Evolutionary conservation across 2,797 vertebrate genomes (phyloP).

Genomic region (Poliocrania exsul): DNA sequence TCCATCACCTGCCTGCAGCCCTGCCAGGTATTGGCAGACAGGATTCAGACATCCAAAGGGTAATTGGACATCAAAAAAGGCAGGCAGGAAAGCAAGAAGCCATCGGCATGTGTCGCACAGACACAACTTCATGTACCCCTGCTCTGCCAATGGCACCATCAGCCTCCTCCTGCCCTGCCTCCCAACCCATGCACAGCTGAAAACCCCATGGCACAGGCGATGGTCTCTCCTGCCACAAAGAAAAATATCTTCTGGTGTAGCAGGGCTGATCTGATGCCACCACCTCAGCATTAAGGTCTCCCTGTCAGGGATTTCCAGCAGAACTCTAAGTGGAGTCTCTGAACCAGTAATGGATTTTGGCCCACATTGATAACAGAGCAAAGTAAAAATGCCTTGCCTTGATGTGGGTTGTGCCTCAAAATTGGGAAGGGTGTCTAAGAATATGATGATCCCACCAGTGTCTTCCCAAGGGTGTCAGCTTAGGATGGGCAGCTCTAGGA

Average conservation of each 20-base stretch:
- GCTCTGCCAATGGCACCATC: neutral
- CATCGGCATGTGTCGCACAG: neutral
- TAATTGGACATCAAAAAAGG: neutral
- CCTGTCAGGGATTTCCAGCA: neutral
- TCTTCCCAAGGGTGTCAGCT: neutral
- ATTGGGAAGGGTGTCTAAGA: neutral
- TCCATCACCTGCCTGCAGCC: neutral
- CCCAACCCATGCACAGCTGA: neutral
- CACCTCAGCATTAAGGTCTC: neutral
- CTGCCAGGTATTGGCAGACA: neutral
- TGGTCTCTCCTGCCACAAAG: neutral
- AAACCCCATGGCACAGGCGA: neutral
- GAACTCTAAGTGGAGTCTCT: neutral
- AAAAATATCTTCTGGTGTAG: neutral
- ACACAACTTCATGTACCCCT: neutral
- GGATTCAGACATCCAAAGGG: fast-evolving
- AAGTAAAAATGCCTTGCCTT: neutral
- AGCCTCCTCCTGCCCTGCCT: neutral
- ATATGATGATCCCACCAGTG: neutral
- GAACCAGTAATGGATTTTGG: neutral
- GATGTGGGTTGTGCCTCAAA: neutral
- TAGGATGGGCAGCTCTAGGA: neutral
- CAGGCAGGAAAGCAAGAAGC: neutral
- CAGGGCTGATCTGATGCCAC: fast-evolving
- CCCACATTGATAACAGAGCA: neutral